These are phyloP conservation scores for Aphelinus atriplicis DNA, from an alignment of 1,140 invertebrate genomes.

Conservation along the genomic window DNA sequence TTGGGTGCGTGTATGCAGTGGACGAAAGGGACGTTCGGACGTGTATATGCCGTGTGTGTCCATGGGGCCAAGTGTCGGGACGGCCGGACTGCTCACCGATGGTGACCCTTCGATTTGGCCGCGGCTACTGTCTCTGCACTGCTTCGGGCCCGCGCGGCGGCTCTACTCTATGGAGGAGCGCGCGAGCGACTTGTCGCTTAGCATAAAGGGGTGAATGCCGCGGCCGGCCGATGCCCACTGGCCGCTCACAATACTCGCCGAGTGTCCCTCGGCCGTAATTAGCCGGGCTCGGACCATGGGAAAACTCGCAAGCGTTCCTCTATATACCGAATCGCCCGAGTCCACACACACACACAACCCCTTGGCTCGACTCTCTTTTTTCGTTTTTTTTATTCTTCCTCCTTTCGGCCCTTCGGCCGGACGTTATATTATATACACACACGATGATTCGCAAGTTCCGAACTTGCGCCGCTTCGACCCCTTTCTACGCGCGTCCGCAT, in stretches of 20 bases:
- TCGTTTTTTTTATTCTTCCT: slow-evolving; percentile 6
- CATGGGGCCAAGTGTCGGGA: too few species aligned
- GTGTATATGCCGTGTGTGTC: too few species aligned
- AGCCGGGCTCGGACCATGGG: slow-evolving; percentile 59
- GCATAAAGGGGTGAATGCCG: slow-evolving; percentile 63
- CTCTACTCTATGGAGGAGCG: too few species aligned
- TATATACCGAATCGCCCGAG: neutral
- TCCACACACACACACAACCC: neutral
- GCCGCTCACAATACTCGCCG: slow-evolving; percentile 40
- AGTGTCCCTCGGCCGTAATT: slow-evolving; percentile 65
- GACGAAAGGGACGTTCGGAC: too few species aligned
- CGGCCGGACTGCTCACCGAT: too few species aligned
- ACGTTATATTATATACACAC: too few species aligned
- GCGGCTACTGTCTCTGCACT: neutral
- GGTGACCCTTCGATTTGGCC: neutral
- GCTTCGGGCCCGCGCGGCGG: neutral
- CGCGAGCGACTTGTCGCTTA: slow-evolving; percentile 56
- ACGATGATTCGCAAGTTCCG: slow-evolving; percentile 4
- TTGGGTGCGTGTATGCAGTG: too few species aligned
- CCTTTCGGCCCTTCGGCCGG: neutral
- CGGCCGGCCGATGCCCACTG: slow-evolving; percentile 53
- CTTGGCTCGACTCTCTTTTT: neutral
- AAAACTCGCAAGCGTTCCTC: slow-evolving; percentile 42
- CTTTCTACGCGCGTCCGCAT: too few species aligned
- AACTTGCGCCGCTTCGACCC: neutral